Evolutionary conservation across 2,113 vertebrate genomes (phyloP).

Genomic region (Addax nasomaculatus): DNA sequence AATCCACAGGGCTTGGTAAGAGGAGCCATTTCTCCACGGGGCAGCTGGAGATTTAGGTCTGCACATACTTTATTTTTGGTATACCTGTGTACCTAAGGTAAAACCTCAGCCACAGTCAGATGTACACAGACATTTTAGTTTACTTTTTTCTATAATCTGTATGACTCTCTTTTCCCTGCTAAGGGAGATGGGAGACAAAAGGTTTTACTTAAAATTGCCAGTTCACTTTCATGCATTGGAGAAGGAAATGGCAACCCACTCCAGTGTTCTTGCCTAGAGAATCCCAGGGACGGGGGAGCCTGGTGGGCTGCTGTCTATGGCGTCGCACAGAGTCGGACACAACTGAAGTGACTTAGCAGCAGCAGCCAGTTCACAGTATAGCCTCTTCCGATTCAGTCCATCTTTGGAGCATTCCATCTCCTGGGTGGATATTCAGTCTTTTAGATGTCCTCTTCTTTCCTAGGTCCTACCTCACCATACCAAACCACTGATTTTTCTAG

Average conservation of each 20-base stretch:
- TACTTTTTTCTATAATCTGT: neutral
- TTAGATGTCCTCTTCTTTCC: neutral
- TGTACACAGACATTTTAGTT: neutral
- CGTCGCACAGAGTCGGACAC: no score
- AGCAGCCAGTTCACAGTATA: neutral
- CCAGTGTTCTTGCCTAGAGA: no score
- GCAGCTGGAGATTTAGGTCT: neutral
- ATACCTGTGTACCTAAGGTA: neutral
- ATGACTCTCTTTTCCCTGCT: neutral
- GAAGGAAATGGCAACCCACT: no score
- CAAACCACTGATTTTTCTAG: neutral
- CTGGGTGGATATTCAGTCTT: neutral
- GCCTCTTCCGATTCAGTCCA: neutral
- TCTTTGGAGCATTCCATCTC: neutral
- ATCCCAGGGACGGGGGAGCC: no score
- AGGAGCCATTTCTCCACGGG: neutral
- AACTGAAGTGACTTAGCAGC: no score
- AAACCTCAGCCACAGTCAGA: neutral
- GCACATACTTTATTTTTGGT: neutral
- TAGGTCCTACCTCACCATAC: neutral
- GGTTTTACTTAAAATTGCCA: neutral
- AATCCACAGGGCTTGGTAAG: neutral
- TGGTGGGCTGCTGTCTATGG: no score
- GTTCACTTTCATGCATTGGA: neutral
- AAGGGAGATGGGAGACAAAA: neutral